Conservation (phyloP, 2,113 vertebrate species). For the Noturus placidus region DNA sequence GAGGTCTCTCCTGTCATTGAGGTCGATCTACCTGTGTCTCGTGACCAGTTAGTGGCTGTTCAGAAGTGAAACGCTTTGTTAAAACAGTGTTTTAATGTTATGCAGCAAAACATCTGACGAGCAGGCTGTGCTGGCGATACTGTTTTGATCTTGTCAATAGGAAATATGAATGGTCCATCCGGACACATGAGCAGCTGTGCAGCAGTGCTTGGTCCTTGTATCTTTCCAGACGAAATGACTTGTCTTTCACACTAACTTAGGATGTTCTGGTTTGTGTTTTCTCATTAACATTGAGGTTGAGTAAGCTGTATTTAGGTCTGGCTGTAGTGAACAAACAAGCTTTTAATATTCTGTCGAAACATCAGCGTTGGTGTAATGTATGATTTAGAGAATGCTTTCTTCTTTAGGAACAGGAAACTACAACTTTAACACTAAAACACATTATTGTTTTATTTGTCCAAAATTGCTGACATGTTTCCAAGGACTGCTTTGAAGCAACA, state of each 20-base stretch:
- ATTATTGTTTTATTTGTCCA: neutral
- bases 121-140: conserved; percentile 51
- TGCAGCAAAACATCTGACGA: conserved; percentile 61
- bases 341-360: conserved; percentile 19
- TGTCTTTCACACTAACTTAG: conserved; percentile 40
- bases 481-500: neutral
- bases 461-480: neutral
- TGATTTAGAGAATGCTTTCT: conserved; percentile 2
- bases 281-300: conserved; percentile 3
- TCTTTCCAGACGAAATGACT: conserved; percentile 55
- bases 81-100: conserved; percentile 46
- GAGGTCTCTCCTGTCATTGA: no score
- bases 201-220: conserved; percentile 13
- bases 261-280: conserved; percentile 36
- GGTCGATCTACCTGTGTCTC: no score
- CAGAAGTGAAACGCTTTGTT: no score
- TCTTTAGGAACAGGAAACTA: neutral
- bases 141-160: conserved; percentile 56
- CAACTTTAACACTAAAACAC: neutral
- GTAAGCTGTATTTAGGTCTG: neutral
- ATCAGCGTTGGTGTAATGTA: neutral
- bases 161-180: conserved; percentile 52
- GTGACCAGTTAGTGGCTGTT: no score
- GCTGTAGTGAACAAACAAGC: conserved; percentile 15
- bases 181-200: conserved; percentile 40